A percentile compares a stretch with the other conserved stretches of the same genome.
Evolutionary conservation across 2,797 vertebrate species (phyloP).

Genomic region (Graptemys geographica): DNA sequence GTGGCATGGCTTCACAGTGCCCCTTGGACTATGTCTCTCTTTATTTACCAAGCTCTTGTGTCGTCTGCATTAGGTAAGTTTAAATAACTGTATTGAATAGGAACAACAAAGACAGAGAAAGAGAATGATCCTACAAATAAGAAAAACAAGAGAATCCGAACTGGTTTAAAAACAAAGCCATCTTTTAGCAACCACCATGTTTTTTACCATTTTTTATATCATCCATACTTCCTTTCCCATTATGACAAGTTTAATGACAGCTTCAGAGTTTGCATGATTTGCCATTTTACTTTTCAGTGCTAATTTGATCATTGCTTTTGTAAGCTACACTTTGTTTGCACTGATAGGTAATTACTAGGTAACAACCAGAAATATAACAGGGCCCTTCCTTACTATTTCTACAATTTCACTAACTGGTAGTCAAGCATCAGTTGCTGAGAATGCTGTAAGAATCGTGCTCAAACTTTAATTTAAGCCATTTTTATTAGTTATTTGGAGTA

Average conservation of each 20-base stretch:
- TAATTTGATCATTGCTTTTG: background rate
- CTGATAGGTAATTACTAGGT: background rate
- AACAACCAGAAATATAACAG: background rate
- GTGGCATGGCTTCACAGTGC: background rate
- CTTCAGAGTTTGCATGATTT: slow-evolving; percentile 40
- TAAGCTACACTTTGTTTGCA: background rate
- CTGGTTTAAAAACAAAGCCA: background rate
- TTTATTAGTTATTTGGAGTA: background rate
- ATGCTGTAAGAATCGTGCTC: background rate
- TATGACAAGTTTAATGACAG: background rate
- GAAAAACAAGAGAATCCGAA: background rate
- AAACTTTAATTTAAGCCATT: background rate
- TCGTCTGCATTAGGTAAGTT: background rate
- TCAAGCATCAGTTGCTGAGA: background rate
- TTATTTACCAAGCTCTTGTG: background rate
- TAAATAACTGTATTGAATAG: background rate
- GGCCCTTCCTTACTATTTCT: background rate
- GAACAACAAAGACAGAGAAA: background rate
- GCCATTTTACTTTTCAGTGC: background rate
- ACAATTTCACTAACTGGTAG: background rate
- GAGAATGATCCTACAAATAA: background rate
- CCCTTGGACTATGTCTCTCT: background rate
- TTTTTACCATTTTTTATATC: slow-evolving; percentile 8
- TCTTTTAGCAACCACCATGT: background rate
- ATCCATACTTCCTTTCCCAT: background rate